phyloP scores from a whole-genome alignment of 2,797 vertebrate genomes.

The Enteromius unitaeniatus region DNA sequence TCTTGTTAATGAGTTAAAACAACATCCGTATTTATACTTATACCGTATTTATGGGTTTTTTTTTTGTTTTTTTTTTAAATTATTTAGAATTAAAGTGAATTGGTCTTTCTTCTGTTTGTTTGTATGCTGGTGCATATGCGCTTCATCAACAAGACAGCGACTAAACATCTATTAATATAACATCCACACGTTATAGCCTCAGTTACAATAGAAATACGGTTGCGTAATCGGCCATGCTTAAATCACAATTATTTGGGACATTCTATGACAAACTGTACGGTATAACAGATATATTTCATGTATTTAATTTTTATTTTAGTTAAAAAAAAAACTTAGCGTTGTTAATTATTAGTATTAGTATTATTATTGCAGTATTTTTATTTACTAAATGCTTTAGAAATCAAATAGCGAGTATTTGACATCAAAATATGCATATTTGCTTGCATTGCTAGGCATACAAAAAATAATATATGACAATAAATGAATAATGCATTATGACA shows the following conservation, averaged over 20 bases:
- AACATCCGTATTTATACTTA: constrained; percentile 32
- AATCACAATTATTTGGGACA: background rate
- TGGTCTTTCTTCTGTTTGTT: constrained; percentile 67
- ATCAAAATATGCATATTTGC: background rate
- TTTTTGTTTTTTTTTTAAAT: background rate
- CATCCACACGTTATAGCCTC: background rate
- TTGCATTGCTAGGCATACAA: background rate
- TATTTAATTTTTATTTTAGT: background rate
- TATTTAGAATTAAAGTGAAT: no score
- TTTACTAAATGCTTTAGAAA: background rate
- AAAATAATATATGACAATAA: background rate
- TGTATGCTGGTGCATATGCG: constrained; percentile 65
- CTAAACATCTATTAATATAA: background rate
- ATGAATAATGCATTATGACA: background rate
- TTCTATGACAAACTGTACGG: background rate
- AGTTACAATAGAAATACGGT: background rate
- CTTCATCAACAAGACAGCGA: constrained; percentile 13
- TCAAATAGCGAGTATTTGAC: background rate
- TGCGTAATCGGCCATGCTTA: background rate
- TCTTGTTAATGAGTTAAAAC: constrained; percentile 58
- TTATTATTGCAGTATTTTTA: background rate
- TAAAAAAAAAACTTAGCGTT: background rate
- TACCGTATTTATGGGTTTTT: no score
- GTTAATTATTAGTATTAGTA: background rate
- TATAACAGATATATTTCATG: background rate